Evolutionary conservation across 2,797 vertebrate genomes (phyloP).

Genomic region (Nyctibius grandis): DNA sequence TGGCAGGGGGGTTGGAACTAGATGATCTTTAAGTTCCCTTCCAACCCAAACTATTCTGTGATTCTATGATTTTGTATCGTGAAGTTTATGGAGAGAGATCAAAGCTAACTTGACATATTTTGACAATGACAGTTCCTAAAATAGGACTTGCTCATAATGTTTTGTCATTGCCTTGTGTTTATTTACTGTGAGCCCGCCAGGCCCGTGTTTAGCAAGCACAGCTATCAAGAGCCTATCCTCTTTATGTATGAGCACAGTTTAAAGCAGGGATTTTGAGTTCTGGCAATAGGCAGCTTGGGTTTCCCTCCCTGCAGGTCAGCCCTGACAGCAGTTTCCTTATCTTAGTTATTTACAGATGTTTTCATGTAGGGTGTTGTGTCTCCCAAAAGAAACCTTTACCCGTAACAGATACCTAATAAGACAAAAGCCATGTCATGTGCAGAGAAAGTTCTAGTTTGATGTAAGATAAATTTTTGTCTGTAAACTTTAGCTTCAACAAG

Average conservation of each 20-base stretch:
- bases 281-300: not conserved
- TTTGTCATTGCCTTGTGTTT: not conserved
- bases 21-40: too few species aligned
- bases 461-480: not conserved
- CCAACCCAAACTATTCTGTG: too few species aligned
- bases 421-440: not conserved
- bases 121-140: not conserved
- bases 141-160: not conserved
- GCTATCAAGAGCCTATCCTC: not conserved
- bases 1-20: too few species aligned
- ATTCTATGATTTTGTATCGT: not conserved
- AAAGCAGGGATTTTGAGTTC: not conserved
- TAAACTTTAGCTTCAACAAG: not conserved
- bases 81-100: not conserved
- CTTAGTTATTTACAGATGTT: not conserved
- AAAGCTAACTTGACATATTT: not conserved
- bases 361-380: not conserved
- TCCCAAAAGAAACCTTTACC: not conserved
- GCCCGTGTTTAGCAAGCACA: not conserved
- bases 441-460: not conserved
- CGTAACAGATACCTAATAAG: not conserved
- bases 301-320: not conserved
- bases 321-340: rapidly evolving
- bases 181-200: not conserved
- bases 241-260: not conserved